Evolutionary conservation across 2,797 vertebrate genomes (phyloP), one percentile per base, ranked within the genome.

Genomic region (Euthynnus affinis): DNA sequence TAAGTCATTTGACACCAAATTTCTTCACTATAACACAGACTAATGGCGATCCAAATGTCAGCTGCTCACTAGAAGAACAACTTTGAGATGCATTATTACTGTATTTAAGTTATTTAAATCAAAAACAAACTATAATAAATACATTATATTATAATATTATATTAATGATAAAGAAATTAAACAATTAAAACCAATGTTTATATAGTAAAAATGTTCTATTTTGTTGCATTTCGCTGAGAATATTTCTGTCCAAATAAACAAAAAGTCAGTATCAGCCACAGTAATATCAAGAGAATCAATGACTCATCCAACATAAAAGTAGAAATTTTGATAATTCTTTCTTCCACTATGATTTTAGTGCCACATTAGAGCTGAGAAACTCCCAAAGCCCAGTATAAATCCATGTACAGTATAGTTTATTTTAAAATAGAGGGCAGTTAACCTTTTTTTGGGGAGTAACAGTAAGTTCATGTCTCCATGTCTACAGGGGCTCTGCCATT

Each of bases 401-500:
- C 20, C 13, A 42, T 18, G 1, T 34, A 40, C 37, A 40, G 37
- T 40, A 27, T 48, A 25, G 18, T 53, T 44, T 22, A 40, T 14
- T 27, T 20, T 42, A 46, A 64, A 17, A 62, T 3, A 8, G 1
- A 15, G 22, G 4, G 18, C 5, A 23, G 17, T 29, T 52, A 9
- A 17, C 9, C 3, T 5, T 42, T 51, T 48, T 18, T 10, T 6
- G n/a, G 13, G 44, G 44, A 53, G n/a, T n/a, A n/a, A 32, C 40
- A n/a, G 13, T 60, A 53, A 59, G 23, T 73, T 44, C 29, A 57
- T 74, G 34, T 80, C 59, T 49, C 49, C 3, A 1, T 72, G 23
- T 87, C 51, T 34, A 25, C 94, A 99, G 98, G 98, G 98, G 98
- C 86, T 98, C 98, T 14, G 98, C 96, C 91, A 99, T 99, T 46